phyloP scores from a whole-genome alignment of 2,113 vertebrate species.

The Psophia crepitans region DNA sequence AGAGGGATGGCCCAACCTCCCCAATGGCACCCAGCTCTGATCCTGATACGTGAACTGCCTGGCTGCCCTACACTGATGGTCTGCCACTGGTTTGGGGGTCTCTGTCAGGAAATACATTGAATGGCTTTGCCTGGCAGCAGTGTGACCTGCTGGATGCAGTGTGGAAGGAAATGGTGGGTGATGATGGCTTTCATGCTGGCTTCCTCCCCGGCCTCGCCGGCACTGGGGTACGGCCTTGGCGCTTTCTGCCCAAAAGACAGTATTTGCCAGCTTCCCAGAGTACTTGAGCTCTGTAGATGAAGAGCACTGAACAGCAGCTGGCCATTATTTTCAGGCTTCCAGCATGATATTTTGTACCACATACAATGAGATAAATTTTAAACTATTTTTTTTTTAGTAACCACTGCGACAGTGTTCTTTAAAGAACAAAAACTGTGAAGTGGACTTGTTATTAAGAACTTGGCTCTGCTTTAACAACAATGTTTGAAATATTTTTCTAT shows the following conservation, averaged over 20 bases:
- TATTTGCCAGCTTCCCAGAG: not conserved
- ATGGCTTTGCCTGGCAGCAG: not conserved
- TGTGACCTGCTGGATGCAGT: not conserved
- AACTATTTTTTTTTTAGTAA: not conserved
- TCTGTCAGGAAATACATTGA: not conserved
- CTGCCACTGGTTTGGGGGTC: not conserved
- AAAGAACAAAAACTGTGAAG: conserved; percentile 1
- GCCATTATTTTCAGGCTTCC: conserved; percentile 18
- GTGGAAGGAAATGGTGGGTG: not conserved
- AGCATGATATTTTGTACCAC: not conserved
- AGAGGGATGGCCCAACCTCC: not conserved
- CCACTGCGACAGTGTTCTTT: not conserved
- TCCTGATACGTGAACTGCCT: not conserved
- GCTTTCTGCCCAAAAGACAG: not conserved
- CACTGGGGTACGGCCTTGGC: not conserved
- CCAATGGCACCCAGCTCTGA: accelerated
- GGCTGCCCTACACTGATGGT: accelerated
- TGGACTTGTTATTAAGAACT: not conserved
- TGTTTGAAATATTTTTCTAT: not conserved
- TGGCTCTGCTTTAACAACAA: not conserved
- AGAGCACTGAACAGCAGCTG: conserved; percentile 30
- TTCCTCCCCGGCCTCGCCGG: not conserved
- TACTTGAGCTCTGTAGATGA: not conserved
- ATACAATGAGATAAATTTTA: conserved; percentile 7
- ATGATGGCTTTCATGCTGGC: not conserved